Evolutionary conservation across 2,888 invertebrate genomes (phyloP), one percentile per base, ranked within the genome.

Genomic region (Heteropelma amictum): DNA sequence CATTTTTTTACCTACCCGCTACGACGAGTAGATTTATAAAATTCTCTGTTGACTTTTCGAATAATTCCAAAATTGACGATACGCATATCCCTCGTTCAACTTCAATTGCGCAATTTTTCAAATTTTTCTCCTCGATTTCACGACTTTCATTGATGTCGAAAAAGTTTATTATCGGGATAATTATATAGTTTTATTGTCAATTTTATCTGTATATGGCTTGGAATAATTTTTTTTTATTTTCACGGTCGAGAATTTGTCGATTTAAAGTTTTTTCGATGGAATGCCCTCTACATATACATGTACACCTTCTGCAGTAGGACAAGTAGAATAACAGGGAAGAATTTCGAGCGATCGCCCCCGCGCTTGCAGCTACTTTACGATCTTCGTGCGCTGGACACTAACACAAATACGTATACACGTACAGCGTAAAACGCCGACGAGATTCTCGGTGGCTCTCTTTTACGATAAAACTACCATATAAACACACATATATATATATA

Each of bases 371-470:
- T 74, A 61, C 74, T 74, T 74, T 74, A 74, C 74, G 74, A 74
- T 58, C 70, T 70, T 21, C 74, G 23, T 38, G 7, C n/a, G n/a
- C 53, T 23, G 60, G 60, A 38, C 61, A 33, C 51, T 12, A 26
- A 45, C 58, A 19, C 19, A 45, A 33, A 33, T 38, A 33, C 21
- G 58, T 35, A 40, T 8, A 33, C 45, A 28, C 40, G 35, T n/a
- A n/a, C n/a, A n/a, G n/a, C n/a, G n/a, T n/a, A 28, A 17, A 42
- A 51, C 56, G 68, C 67, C 81, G 79, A 72, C 82, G 53, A 71
- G 70, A 71, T 71, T 54, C 63, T 56, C 47, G 38, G 47, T 45
- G 45, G 23, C 54, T 70, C 56, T 14, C 70, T 17, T 35, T 47
- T 42, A 56, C 54, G 63, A 71, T 71, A 71, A 71, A 67, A 67